Evolutionary conservation across 2,797 vertebrate genomes (phyloP), one percentile per base, ranked within the genome.

Genomic region (Cossypha heuglini): DNA sequence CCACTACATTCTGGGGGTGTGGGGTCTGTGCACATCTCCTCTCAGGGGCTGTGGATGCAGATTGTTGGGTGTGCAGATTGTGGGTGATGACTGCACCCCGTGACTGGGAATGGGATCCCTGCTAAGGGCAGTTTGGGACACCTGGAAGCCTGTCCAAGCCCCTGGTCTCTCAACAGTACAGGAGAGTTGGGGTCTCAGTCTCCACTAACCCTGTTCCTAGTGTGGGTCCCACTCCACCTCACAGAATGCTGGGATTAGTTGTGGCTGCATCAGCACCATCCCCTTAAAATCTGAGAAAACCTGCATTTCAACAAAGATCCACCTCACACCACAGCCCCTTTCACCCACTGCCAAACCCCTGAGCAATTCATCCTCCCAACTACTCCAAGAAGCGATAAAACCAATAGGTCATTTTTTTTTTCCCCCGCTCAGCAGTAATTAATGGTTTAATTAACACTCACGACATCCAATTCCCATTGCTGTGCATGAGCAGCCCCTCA

Each of bases 401-500:
- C 81, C 54, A 64, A 78, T 61, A 80, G 80, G 93, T 88, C 77
- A 67, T 33, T 64, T 68, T 6, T 31, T 16, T 5, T 5, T 2
- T n/a, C n/a, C 5, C 20, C 24, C 6, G 22, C 89, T 84, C 59
- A 63, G 80, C 95, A 62, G 92, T 97, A 95, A 97, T 97, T 96
- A 97, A 95, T 94, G 95, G 64, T 57, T 86, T 96, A 96, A 97
- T 97, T 97, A 96, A 93, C 88, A 80, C 91, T 82, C 88, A 31
- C 16, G 78, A 95, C 95, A 91, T 95, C 92, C 94, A 95, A 95
- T 95, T 97, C 86, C 52, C 33, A 48, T 45, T 11, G 73, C 83
- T 69, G 75, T 13, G 73, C 33, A 45, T 0, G 11, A 90, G 88
- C 93, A 79, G 55, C n/a, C 68, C 90, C 48, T 67, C 33, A 1